Evolutionary conservation across 1,140 invertebrate genomes (phyloP), one percentile per base, ranked within the genome.

Genomic region (Drosophila sturtevanti): DNA sequence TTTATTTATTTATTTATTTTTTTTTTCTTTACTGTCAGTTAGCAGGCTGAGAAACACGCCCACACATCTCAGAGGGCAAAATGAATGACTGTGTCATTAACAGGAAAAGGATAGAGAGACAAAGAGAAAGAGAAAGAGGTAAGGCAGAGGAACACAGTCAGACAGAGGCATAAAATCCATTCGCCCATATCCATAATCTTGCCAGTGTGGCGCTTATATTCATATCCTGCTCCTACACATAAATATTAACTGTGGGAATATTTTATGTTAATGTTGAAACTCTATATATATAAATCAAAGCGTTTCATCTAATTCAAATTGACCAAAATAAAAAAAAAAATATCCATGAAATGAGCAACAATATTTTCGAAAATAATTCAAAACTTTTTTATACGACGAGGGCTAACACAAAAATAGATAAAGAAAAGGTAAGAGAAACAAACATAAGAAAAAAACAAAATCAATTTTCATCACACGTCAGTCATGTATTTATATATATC

Each of bases 41-140:
- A 89, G 67, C 54, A 22, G 84, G 85, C 41, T 21, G 16, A 48
- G 18, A 9, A 21, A 48, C 80, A 89, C 84, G 84, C 84, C 84
- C 84, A 89, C 84, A 70, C 68, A 44, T 37, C 51, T 87, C 76
- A 68, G 56, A 75, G 64, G 75, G 58, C 76, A 59, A 79, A 87
- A 87, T 82, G 84, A 79, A 87, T 87, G 82, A 76, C 84, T 84
- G 77, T 82, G 84, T 82, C 82, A 87, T 87, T 87, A 87, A 79
- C 71, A 16, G 14, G 5, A 44, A 48, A 21, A 18, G 18, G 6
- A 16, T 6, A 18, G 41, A 48, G 5, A 48, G 14, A 7, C 16
- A 35, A 11, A 35, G 10, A 35, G 34, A 10, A 2, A 35, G 4
- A 11, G 5, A 31, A 6, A 35, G 6, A 34, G 6, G 6, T 1